Percentiles rank a stretch among this genome's conserved stretches.
Conservation (phyloP, 2,888 invertebrate genomes). For the Tanypteryx hageni region DNA sequence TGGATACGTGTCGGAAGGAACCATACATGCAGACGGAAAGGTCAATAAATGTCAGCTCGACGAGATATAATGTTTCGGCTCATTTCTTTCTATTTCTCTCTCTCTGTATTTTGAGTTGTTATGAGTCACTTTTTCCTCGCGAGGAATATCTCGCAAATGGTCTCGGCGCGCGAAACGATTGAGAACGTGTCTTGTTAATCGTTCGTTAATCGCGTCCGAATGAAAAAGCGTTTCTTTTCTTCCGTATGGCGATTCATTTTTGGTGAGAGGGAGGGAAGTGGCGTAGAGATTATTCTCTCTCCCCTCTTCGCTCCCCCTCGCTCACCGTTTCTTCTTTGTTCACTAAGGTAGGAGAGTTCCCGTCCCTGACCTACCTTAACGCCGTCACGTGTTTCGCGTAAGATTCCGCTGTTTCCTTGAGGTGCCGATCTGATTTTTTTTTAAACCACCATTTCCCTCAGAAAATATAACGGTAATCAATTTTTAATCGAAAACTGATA, state of each 20-base stretch:
- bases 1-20: background rate
- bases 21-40: background rate
- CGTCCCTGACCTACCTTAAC: constrained; percentile 21
- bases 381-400: constrained; percentile 9
- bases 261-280: background rate
- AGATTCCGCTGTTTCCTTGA: background rate
- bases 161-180: background rate
- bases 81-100: too few species aligned
- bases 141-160: too few species aligned
- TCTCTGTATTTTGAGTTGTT: too few species aligned
- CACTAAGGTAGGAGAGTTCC: background rate
- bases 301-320: background rate
- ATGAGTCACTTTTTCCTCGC: too few species aligned
- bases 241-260: background rate
- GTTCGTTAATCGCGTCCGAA: too few species aligned
- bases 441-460: too few species aligned
- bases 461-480: too few species aligned
- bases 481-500: too few species aligned
- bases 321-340: background rate
- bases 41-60: too few species aligned
- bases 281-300: too few species aligned
- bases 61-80: too few species aligned
- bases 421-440: background rate
- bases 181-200: too few species aligned
- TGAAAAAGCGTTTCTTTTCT: background rate